phyloP scores from a whole-genome alignment of 2,113 vertebrate genomes.

The Procavia capensis region DNA sequence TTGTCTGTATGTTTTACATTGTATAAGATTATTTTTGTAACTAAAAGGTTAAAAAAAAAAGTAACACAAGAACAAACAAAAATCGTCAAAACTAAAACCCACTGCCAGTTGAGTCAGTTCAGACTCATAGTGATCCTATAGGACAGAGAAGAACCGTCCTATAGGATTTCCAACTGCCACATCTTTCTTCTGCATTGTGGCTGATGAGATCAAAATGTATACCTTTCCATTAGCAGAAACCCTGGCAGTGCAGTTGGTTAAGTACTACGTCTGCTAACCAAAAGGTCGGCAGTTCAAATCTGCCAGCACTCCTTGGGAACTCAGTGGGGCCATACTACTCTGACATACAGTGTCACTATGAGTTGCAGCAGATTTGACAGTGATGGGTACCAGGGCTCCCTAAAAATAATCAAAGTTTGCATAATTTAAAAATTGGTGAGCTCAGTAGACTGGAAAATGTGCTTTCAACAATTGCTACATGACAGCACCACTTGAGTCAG shows the following conservation, averaged over 20 bases:
- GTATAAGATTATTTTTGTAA: not conserved
- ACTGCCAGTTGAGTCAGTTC: not conserved
- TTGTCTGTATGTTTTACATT: not conserved
- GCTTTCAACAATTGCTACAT: not conserved
- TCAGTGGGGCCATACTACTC: too few species aligned
- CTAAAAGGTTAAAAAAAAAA: not conserved
- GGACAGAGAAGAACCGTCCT: not conserved
- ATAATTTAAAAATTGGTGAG: not conserved
- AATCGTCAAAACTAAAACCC: not conserved
- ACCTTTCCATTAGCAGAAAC: not conserved
- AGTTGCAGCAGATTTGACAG: too few species aligned
- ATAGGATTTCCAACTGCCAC: not conserved
- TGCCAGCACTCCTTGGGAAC: too few species aligned
- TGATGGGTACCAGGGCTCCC: too few species aligned
- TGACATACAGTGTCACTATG: too few species aligned
- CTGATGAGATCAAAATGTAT: not conserved
- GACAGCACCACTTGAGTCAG: not conserved
- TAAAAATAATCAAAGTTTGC: not conserved
- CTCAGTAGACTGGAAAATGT: not conserved
- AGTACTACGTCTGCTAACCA: too few species aligned
- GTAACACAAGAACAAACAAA: not conserved
- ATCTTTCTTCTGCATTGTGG: not conserved
- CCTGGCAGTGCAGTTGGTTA: too few species aligned
- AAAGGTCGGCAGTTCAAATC: too few species aligned
- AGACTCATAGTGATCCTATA: not conserved